phyloP scores from a whole-genome alignment of 2,888 invertebrate species.

The Calameuta idolon region DNA sequence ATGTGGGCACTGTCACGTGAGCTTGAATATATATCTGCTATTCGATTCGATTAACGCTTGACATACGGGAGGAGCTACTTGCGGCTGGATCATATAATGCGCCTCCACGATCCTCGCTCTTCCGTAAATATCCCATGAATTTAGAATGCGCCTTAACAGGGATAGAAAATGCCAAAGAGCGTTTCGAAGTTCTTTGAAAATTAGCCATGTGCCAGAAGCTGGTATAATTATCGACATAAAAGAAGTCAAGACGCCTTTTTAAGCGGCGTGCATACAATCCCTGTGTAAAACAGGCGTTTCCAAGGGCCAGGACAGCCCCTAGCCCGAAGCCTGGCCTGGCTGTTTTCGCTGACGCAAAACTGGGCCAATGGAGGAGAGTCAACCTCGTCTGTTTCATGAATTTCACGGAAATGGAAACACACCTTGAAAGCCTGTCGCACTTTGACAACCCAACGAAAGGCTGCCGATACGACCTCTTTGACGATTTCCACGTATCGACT shows the following conservation, averaged over 20 bases:
- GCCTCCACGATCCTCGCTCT: not conserved
- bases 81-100: not conserved
- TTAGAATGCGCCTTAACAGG: no score
- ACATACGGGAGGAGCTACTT: not conserved
- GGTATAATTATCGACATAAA: not conserved
- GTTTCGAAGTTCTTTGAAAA: no score
- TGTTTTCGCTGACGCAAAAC: slow-evolving; percentile 31
- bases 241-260: not conserved
- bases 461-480: not conserved
- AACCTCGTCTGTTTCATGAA: slow-evolving; percentile 42
- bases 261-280: not conserved
- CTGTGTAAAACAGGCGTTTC: not conserved
- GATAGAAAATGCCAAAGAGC: no score
- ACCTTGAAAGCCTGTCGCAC: not conserved
- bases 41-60: not conserved
- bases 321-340: slow-evolving; percentile 7
- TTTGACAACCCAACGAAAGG: not conserved
- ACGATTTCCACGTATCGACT: not conserved
- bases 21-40: not conserved
- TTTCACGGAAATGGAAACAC: slow-evolving; percentile 34
- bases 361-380: slow-evolving; percentile 10
- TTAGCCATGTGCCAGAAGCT: not conserved
- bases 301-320: not conserved
- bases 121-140: not conserved
- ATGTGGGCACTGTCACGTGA: not conserved